Percentiles rank a stretch among this genome's conserved stretches.
Evolutionary conservation across 2,888 invertebrate genomes (phyloP).

Genomic region (Xylota sylvarum): DNA sequence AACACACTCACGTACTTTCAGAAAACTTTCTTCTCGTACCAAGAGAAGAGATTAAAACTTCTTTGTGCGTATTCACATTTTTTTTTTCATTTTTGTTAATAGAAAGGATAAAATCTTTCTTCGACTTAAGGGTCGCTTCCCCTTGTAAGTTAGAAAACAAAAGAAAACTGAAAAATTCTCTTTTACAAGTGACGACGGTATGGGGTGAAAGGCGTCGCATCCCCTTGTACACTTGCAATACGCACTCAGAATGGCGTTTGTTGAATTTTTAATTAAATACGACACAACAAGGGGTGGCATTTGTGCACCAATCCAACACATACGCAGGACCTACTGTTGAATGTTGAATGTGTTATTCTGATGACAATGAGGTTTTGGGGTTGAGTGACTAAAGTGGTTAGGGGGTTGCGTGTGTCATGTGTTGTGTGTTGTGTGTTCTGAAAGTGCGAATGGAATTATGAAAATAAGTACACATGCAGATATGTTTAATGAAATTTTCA

Average conservation of each 20-base stretch:
- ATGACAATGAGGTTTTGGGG: conserved; percentile 71
- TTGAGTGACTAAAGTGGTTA: conserved; percentile 46
- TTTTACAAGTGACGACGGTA: conserved; percentile 10
- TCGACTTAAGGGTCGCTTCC: conserved; percentile 14
- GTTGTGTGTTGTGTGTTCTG: conserved; percentile 22
- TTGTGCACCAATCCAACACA: conserved; percentile 34
- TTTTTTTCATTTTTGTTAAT: not conserved
- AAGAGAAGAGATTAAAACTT: conserved; percentile 8
- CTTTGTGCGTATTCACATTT: not conserved
- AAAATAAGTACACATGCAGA: conserved; percentile 43
- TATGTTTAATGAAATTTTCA: conserved; percentile 29
- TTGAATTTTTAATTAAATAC: conserved; percentile 75
- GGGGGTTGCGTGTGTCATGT: conserved; percentile 61
- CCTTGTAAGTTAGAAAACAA: conserved; percentile 39
- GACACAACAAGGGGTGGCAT: conserved; percentile 49
- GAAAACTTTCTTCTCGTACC: not conserved
- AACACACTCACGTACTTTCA: not conserved
- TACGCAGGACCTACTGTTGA: conserved; percentile 42
- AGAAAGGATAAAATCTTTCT: conserved; percentile 14
- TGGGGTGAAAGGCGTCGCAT: conserved; percentile 14
- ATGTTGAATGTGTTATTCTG: conserved; percentile 69
- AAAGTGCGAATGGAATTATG: conserved; percentile 68
- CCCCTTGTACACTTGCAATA: conserved; percentile 45
- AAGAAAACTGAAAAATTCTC: conserved; percentile 29
- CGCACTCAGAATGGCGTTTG: conserved; percentile 56